Percentiles rank a stretch among this genome's conserved stretches.
phyloP scores from a whole-genome alignment of 2,113 vertebrate species.

The Vanacampus margaritifer region DNA sequence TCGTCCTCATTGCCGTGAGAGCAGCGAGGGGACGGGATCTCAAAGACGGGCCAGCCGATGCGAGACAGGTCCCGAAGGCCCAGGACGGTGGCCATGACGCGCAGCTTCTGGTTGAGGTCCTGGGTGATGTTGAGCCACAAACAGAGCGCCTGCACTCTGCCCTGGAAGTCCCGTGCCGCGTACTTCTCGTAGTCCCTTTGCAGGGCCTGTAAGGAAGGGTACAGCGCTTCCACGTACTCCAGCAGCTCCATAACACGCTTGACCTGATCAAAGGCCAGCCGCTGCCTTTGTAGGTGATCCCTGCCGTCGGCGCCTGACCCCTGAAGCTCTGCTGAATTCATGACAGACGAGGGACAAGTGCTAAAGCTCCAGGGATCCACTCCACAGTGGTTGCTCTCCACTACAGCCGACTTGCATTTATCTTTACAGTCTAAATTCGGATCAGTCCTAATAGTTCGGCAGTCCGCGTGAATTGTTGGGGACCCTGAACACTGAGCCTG shows the following conservation, averaged over 20 bases:
- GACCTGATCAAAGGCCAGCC: constrained; percentile 93
- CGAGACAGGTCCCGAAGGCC: constrained; percentile 90
- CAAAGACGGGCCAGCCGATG: constrained; percentile 98
- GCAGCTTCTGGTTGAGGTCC: constrained; percentile 96
- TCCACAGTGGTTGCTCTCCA: constrained; percentile 68
- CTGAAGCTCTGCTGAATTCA: constrained; percentile 69
- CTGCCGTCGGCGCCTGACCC: constrained; percentile 73
- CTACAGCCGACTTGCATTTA: constrained; percentile 59
- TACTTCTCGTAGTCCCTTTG: constrained; percentile 97
- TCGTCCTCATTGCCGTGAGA: constrained; percentile 79
- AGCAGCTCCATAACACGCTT: constrained; percentile 93
- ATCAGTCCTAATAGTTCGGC: constrained; percentile 20
- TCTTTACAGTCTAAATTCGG: constrained; percentile 35
- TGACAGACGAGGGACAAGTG: constrained; percentile 43
- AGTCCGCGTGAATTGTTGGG: constrained; percentile 48
- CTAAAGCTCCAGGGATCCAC: constrained; percentile 63
- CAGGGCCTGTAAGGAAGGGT: constrained; percentile 93
- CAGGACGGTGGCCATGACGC: constrained; percentile 96
- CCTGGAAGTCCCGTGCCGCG: constrained; percentile 93
- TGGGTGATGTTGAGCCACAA: constrained; percentile 98
- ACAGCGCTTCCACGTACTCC: constrained; percentile 95
- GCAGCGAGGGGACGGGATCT: constrained; percentile 90
- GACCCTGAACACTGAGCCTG: constrained; percentile 54
- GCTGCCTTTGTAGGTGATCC: constrained; percentile 88
- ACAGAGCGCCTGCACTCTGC: constrained; percentile 98